These are phyloP conservation scores for Drosophila meridionalis DNA, from an alignment of 2,888 invertebrate genomes.

Conservation along the genomic window DNA sequence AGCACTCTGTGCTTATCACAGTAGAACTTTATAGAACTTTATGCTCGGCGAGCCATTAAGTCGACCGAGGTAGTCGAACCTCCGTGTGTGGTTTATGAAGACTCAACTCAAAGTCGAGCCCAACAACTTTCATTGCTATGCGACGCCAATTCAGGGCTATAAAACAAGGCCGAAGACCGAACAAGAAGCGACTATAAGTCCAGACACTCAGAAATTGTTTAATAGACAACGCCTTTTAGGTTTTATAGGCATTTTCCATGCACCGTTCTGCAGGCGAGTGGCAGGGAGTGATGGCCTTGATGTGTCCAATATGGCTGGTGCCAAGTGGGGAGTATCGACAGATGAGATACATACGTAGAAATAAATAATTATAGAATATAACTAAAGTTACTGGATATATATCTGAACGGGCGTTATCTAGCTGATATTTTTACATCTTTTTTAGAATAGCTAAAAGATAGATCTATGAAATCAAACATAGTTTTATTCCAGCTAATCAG, in stretches of 20 bases:
- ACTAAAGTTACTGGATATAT: not conserved
- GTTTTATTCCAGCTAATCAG: not conserved
- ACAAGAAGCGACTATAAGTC: constrained; percentile 29
- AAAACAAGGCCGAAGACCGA: constrained; percentile 35
- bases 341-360: not conserved
- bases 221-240: constrained; percentile 72
- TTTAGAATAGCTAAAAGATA: no score
- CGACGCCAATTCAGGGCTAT: constrained; percentile 57
- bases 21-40: constrained; percentile 60
- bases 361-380: not conserved
- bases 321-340: not conserved
- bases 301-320: constrained; percentile 10
- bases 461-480: no score
- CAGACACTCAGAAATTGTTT: constrained; percentile 63
- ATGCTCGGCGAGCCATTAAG: constrained; percentile 55
- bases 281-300: constrained; percentile 33
- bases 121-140: constrained; percentile 54
- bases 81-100: constrained; percentile 60
- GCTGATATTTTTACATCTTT: not conserved
- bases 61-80: constrained; percentile 32
- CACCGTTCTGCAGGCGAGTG: constrained; percentile 26
- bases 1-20: constrained; percentile 69
- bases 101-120: constrained; percentile 29
- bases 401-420: not conserved
- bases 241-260: constrained; percentile 64